Percentiles rank a stretch among this genome's conserved stretches.
These are phyloP conservation scores for Oryctolagus cuniculus DNA, from an alignment of 2,113 vertebrate genomes.

Conservation along the genomic window mOryCun1.1 NC_091441.1:54519001-54519500, in stretches of 20 bases:
- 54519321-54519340: background rate
- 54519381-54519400: background rate
- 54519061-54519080: background rate
- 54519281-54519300: background rate
- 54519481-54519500: background rate
- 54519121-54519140: background rate
- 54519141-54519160: background rate
- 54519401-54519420: background rate
- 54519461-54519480: background rate
- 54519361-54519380: accelerated
- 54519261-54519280: background rate
- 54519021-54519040: background rate
- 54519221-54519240: background rate
- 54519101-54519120: background rate
- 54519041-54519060: slow-evolving; percentile 15
- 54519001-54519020: background rate
- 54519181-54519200: background rate
- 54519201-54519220: accelerated
- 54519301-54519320: background rate
- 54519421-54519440: background rate
- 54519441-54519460: background rate
- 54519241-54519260: background rate
- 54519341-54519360: background rate
- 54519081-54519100: background rate
- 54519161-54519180: background rate